Evolutionary conservation across 2,113 vertebrate species (phyloP).

Genomic region (Lagenorhynchus albirostris): DNA sequence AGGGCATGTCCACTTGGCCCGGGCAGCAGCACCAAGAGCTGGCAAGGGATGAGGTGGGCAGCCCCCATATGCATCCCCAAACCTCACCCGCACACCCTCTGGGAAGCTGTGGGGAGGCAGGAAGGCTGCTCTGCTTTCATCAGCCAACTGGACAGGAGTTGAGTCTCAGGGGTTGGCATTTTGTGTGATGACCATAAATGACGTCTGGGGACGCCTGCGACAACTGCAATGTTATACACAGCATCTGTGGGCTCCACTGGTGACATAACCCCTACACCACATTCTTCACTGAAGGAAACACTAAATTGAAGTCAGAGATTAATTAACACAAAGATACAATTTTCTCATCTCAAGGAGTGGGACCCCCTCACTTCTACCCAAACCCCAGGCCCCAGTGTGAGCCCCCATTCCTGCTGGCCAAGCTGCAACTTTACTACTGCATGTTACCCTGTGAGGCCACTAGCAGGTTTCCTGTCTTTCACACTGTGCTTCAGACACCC

Average conservation of each 20-base stretch:
- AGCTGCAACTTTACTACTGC: too few species aligned
- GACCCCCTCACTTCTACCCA: neutral
- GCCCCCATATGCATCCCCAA: neutral
- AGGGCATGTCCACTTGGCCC: neutral
- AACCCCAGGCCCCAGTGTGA: rapidly evolving
- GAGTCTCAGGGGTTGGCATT: neutral
- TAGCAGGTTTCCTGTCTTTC: neutral
- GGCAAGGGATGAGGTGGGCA: neutral
- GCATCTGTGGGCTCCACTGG: rapidly evolving
- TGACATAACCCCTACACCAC: rapidly evolving
- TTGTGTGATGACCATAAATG: neutral
- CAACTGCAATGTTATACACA: neutral
- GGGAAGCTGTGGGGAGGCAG: neutral
- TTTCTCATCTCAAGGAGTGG: neutral
- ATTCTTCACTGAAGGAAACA: neutral
- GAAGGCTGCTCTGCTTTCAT: neutral
- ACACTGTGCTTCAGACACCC: neutral
- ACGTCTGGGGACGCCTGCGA: too few species aligned
- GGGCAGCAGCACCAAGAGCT: neutral
- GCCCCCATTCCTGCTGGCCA: neutral
- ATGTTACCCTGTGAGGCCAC: neutral
- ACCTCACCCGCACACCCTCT: neutral
- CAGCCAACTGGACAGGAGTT: neutral
- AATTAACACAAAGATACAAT: neutral
- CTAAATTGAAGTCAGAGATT: neutral